Conservation (phyloP, 2,113 vertebrate species). For the Alethe diademata region DNA sequence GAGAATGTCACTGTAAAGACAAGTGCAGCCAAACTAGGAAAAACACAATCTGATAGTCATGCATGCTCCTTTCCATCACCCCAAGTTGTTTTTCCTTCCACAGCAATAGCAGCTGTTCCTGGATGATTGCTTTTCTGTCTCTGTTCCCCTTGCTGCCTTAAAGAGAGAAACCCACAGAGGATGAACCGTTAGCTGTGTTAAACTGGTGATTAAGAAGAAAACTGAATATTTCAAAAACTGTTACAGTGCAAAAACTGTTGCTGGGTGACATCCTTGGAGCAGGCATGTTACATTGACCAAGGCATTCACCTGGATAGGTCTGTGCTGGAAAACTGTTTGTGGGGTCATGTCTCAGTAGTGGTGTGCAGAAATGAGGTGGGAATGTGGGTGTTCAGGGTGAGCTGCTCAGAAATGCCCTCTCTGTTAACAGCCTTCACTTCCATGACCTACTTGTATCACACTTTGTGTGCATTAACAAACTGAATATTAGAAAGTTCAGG, state of each 20-base stretch:
- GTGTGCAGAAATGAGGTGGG: not conserved
- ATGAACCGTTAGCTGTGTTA: not conserved
- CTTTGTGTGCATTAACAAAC: not conserved
- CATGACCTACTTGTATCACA: accelerated
- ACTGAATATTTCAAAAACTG: not conserved
- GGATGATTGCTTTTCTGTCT: not conserved
- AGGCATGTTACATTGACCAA: not conserved
- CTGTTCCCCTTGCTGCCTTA: not conserved
- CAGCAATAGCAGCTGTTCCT: not conserved
- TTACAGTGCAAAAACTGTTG: not conserved
- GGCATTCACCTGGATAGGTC: not conserved
- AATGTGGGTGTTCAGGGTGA: accelerated
- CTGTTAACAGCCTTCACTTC: not conserved
- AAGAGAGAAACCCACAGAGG: not conserved
- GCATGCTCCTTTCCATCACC: not conserved
- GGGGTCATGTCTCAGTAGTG: not conserved
- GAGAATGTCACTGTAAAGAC: not conserved
- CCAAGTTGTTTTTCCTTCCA: not conserved
- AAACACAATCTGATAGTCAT: not conserved
- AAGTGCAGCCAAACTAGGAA: not conserved
- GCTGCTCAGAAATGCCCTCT: not conserved
- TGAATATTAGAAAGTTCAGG: not conserved
- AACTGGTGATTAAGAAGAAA: not conserved
- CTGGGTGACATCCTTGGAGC: not conserved
- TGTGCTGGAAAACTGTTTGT: not conserved